phyloP scores from a whole-genome alignment of 2,888 invertebrate species.

The Tenthredo livida region DNA sequence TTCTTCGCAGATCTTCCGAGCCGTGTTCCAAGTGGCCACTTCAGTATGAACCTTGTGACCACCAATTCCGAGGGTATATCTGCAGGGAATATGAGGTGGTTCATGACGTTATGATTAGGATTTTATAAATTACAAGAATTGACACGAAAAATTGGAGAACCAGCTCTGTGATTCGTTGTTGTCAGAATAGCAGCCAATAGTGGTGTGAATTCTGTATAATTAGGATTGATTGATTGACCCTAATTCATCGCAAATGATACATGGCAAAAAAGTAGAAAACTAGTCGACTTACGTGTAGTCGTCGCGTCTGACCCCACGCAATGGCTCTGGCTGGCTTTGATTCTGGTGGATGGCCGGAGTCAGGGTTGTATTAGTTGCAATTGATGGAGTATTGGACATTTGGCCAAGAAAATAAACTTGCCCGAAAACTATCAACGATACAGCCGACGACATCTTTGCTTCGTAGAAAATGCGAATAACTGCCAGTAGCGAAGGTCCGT shows the following conservation, averaged over 20 bases:
- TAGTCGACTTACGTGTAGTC: not conserved
- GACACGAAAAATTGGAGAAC: not conserved
- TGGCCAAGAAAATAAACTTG: not conserved
- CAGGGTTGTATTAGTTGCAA: not conserved
- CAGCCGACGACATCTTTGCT: not conserved
- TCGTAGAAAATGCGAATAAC: not conserved
- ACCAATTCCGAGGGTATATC: not conserved
- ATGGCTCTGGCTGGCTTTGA: not conserved
- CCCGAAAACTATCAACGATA: not conserved
- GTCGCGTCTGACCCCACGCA: not conserved
- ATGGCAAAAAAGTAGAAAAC: not conserved
- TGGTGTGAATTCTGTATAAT: no score
- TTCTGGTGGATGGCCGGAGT: not conserved
- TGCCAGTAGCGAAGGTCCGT: not conserved
- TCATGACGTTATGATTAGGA: not conserved
- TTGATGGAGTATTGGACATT: not conserved
- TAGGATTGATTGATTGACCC: not conserved
- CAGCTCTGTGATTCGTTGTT: not conserved
- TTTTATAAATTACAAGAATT: not conserved
- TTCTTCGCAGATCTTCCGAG: constrained; percentile 52
- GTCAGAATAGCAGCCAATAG: not conserved
- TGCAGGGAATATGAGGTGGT: not conserved
- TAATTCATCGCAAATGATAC: not conserved
- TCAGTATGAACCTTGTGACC: constrained; percentile 40
- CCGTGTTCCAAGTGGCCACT: constrained; percentile 53